Base-by-base conservation (phyloP, 2,888 invertebrate species). In the Ectropis crepuscularia region DNA sequence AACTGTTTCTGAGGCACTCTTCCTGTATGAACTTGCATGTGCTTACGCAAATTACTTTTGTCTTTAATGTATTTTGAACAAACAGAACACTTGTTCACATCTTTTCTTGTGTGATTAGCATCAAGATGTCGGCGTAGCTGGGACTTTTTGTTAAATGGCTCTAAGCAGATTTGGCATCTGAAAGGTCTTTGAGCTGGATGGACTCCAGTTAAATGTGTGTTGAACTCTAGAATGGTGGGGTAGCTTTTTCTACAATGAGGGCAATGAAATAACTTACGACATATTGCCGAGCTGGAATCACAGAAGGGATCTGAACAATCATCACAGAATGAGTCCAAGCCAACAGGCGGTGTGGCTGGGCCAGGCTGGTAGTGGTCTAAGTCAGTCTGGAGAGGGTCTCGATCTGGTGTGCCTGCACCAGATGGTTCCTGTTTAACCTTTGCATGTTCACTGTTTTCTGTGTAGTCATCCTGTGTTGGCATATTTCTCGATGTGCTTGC, bases 1-100 rank as follows among this genome's bases (percentile, higher is more conserved):
- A 93, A 93, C 76, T 93, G 93, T 77, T 93, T 93, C 73, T 93
- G 93, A 57, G 93, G 93, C 54, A 93, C 91, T 45, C 93, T 81
- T 1, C 93, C 93, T 43, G 93, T 93, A 71, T 93, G 93, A n/a
- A 93, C 93, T 79, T 93, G 93, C 93, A 93, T 93, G 73, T 93
- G 93, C 75, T 93, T 93, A 67, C 93, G 91, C 70, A 93, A 79
- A 75, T 93, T 93, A 77, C 93, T 93, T 71, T 93, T 93, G 80
- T 93, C 93, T 79, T 93, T 93, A 63, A 93, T 93, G 76, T 93
- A 93, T 78, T 93, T 93, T 64, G 93, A 93, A 82, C 93, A 93
- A 64, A 93, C 93, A 53, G 93, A 86, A 82, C 93, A 93, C 74
- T 93, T 93, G 75, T 93, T 93, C 38, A 93, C 93, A 86, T 93